A percentile compares a stretch with the other conserved stretches of the same genome.
phyloP scores from a whole-genome alignment of 2,888 invertebrate species.

The Synergus umbraculus region DNA sequence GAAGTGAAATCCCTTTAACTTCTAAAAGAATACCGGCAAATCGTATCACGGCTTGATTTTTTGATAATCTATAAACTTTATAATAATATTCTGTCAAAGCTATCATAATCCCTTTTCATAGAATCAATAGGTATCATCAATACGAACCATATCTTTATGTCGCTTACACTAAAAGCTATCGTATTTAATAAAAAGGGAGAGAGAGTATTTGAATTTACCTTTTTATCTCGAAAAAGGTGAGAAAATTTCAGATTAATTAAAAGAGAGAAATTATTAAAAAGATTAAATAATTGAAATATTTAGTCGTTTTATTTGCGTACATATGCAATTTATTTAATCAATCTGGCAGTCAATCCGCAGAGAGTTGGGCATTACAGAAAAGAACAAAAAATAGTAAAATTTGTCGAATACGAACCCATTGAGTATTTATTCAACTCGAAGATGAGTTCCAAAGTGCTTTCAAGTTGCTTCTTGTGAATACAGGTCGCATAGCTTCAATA shows the following conservation, averaged over 20 bases:
- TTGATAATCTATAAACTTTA: neutral
- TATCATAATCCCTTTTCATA: no score
- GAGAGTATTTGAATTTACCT: neutral
- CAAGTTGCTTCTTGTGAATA: slow-evolving; percentile 18
- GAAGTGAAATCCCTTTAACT: neutral
- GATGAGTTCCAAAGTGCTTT: slow-evolving; percentile 8
- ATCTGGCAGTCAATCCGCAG: neutral
- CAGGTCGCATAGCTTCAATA: slow-evolving; percentile 25
- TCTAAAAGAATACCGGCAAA: neutral
- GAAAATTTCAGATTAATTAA: neutral
- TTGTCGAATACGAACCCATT: slow-evolving; percentile 1
- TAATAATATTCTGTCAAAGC: neutral
- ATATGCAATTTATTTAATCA: no score
- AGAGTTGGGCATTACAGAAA: neutral
- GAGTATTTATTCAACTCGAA: slow-evolving; percentile 24
- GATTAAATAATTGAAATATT: neutral
- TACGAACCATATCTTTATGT: no score
- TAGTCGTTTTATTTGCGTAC: no score
- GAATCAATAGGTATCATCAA: no score
- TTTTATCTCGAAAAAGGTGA: neutral
- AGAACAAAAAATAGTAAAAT: neutral
- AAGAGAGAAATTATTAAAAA: neutral
- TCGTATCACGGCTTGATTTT: neutral
- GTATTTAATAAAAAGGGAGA: neutral
- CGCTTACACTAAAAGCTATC: no score